Percentiles rank a stretch among this genome's conserved stretches.
These are phyloP conservation scores for Tipula lateralis DNA, from an alignment of 2,888 invertebrate species.

Conservation along the genomic window DNA sequence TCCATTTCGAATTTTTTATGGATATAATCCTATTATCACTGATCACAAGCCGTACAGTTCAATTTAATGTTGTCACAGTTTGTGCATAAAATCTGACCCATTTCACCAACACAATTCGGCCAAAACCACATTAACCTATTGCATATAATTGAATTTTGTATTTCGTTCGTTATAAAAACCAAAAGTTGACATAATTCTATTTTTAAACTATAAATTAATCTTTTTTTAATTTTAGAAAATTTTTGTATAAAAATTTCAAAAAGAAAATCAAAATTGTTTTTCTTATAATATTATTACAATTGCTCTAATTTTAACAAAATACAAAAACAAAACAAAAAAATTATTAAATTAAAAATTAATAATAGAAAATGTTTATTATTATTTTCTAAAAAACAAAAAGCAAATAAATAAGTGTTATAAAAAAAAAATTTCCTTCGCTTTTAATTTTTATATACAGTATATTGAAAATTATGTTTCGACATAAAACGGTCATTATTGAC, in stretches of 20 bases:
- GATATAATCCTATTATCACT: not conserved
- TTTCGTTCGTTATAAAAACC: not conserved
- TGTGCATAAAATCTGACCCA: not conserved
- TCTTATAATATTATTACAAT: not conserved
- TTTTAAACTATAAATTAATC: not conserved
- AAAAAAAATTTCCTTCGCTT: not conserved
- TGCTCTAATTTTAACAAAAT: not conserved
- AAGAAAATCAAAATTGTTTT: not conserved
- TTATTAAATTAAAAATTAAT: not conserved
- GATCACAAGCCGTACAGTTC: not conserved
- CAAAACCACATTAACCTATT: not conserved
- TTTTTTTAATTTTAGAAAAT: not conserved
- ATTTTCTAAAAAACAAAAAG: conserved; percentile 5
- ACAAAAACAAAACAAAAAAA: not conserved
- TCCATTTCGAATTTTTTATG: not conserved
- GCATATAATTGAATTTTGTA: not conserved
- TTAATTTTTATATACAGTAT: not conserved
- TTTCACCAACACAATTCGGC: not conserved
- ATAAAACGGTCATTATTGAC: conserved; percentile 24
- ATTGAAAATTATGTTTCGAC: not conserved
- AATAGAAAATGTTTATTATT: conserved; percentile 24
- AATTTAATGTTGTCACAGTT: no score
- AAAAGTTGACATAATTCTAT: conserved; percentile 19
- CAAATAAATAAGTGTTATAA: conserved; percentile 14
- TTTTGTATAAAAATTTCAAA: no score